Percentiles rank a stretch among this genome's conserved stretches.
Evolutionary conservation across 2,797 vertebrate genomes (phyloP).

Genomic region (Malacoraja senta): DNA sequence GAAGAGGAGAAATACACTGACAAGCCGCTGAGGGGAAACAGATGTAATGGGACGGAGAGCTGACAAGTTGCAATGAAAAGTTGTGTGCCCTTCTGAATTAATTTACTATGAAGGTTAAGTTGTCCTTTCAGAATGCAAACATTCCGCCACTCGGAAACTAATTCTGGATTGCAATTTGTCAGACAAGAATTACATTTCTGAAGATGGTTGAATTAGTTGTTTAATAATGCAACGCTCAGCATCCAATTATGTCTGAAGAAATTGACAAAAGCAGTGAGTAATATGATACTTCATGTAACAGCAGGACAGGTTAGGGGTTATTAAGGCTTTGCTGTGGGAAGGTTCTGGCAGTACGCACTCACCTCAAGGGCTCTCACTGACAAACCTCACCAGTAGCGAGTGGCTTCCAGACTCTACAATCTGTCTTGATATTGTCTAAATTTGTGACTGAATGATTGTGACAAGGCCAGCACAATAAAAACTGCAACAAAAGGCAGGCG

Average conservation of each 20-base stretch:
- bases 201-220: constrained; percentile 14
- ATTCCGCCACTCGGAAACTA: constrained; percentile 1
- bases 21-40: background rate
- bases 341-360: background rate
- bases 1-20: background rate
- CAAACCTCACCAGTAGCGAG: background rate
- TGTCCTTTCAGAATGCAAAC: constrained; percentile 36
- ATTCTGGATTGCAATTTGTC: constrained; percentile 26
- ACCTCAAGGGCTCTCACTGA: background rate
- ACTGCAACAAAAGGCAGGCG: too few relatives aligned
- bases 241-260: constrained; percentile 35
- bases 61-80: background rate
- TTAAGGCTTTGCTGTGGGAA: background rate
- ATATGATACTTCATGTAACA: constrained; percentile 9
- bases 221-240: constrained; percentile 35
- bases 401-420: background rate
- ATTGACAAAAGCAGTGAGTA: constrained; percentile 22
- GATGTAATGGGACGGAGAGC: background rate
- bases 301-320: constrained; percentile 12
- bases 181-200: constrained; percentile 30
- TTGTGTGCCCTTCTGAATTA: background rate
- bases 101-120: constrained; percentile 25
- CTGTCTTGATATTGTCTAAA: background rate
- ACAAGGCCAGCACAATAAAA: too few relatives aligned
- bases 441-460: background rate